Evolutionary conservation across 1,140 invertebrate species (phyloP).

Genomic region (Calycopis cecrops): DNA sequence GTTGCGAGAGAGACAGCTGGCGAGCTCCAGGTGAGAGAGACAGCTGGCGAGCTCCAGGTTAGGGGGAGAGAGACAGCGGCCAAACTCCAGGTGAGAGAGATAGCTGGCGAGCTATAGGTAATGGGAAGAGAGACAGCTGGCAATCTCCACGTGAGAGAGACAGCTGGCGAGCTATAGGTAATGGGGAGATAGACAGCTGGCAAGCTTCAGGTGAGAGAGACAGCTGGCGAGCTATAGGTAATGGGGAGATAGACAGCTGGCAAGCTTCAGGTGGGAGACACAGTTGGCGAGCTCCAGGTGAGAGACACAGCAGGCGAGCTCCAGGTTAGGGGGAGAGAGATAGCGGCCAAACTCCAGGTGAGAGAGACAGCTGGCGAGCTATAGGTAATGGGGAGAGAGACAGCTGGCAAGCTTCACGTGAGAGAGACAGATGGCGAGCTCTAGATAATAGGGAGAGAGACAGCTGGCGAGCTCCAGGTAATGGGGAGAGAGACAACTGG

Average conservation of each 20-base stretch:
- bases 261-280: not conserved
- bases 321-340: too few relatives aligned
- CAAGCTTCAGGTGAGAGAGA: not conserved
- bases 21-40: conserved; percentile 47
- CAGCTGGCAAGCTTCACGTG: not conserved
- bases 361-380: not conserved
- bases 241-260: too few relatives aligned
- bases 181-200: too few relatives aligned
- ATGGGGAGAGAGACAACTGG: conserved; percentile 60
- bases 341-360: conserved; percentile 27
- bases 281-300: conserved; percentile 45
- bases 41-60: too few relatives aligned
- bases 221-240: not conserved
- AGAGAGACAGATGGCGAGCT: not conserved
- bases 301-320: not conserved
- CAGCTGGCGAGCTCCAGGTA: not conserved
- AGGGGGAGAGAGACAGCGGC: too few relatives aligned
- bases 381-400: too few relatives aligned
- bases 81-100: conserved; percentile 44
- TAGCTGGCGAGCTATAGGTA: too few relatives aligned
- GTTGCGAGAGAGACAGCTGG: conserved; percentile 57
- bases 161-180: not conserved
- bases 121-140: too few relatives aligned
- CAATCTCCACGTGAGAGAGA: not conserved
- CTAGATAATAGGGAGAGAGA: too few relatives aligned